Percentiles rank a stretch among this genome's conserved stretches.
Conservation (phyloP, 2,888 invertebrate genomes). For the Eurytoma adleriae region DNA sequence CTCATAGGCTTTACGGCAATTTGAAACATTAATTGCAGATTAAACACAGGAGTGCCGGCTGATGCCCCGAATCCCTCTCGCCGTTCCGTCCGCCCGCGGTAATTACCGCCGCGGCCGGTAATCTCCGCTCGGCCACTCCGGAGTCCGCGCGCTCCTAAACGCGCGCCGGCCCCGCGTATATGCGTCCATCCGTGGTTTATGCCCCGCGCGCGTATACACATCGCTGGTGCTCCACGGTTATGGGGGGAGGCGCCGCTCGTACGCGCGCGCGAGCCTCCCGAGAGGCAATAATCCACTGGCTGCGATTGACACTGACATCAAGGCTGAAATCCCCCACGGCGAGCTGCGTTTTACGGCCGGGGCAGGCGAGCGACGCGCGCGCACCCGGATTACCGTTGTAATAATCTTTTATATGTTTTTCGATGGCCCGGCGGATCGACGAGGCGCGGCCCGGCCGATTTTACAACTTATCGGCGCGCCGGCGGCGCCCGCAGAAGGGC, state of each 20-base stretch:
- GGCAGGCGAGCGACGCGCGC: background rate
- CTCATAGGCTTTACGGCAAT: slow-evolving; percentile 67
- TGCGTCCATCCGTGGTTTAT: slow-evolving; percentile 67
- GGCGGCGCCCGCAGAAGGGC: background rate
- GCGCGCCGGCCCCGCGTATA: background rate
- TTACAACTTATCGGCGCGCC: slow-evolving; percentile 49
- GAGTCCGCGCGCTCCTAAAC: slow-evolving; percentile 44
- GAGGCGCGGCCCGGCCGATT: slow-evolving; percentile 26
- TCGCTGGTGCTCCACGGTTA: background rate
- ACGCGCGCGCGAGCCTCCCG: slow-evolving; percentile 11
- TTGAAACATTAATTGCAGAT: slow-evolving; percentile 75
- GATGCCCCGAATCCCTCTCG: slow-evolving; percentile 48
- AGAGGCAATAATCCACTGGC: slow-evolving; percentile 42
- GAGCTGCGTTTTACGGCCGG: slow-evolving; percentile 36
- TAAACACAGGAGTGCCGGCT: slow-evolving; percentile 69
- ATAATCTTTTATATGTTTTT: slow-evolving; percentile 55
- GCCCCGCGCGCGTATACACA: slow-evolving; percentile 46
- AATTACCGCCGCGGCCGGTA: slow-evolving; percentile 71
- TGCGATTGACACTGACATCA: slow-evolving; percentile 55
- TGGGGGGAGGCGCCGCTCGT: background rate
- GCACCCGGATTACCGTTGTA: slow-evolving; percentile 31
- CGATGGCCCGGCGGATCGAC: slow-evolving; percentile 14
- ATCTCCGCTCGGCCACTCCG: slow-evolving; percentile 73
- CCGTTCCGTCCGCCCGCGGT: slow-evolving; percentile 59
- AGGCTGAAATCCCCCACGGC: slow-evolving; percentile 9